Base-by-base conservation (phyloP, 2,113 vertebrate genomes). In the Brachyistius frenatus region DNA sequence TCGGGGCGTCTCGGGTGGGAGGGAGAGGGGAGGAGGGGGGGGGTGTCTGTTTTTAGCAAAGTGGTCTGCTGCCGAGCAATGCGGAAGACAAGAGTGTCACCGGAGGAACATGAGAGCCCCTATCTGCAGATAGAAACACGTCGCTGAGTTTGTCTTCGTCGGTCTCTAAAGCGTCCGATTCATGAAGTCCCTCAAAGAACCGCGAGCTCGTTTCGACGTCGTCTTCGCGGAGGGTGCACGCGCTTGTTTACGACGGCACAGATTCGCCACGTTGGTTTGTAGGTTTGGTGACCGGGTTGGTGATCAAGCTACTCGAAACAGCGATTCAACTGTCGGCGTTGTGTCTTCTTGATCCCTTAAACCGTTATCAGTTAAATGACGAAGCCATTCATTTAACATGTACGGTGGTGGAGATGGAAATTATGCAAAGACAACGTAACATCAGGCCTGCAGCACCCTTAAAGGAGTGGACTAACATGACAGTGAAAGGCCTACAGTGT, bases 1-100 rank as follows among this genome's bases (percentile, higher is more conserved):
- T 52, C 78, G 47, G 73, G 85, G 83, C 75, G 79, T 86, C 86
- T 88, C 64, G 44, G 44, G 7, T 69, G 62, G 2, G 49, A 5
- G 3, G 49, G 49, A n/a, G 49, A 44, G 60, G 54, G 54, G 54
- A 16, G 23, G 23, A 23, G 53, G 60, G 54, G 54, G 49, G 53
- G 60, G 54, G 54, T 54, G 9, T 85, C 80, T 84, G 85, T 77
- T 80, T 89, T 75, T 75, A 88, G 87, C 70, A 65, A 0, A 62
- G 83, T 10, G 73, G 31, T 80, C 46, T 35, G 84, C 73, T 35
- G 89, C 81, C 69, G 77, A 87, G 83, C 83, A 89, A 91, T 91
- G 91, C 92, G 92, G 91, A 93, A 91, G 92, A 72, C 71, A 23
- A 36, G n/a, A 5, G 78, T 86, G 88, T 89, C 86, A 88, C 63